These are phyloP conservation scores for Habropoda laboriosa DNA, from an alignment of 1,140 invertebrate genomes.

Conservation along the genomic window DNA sequence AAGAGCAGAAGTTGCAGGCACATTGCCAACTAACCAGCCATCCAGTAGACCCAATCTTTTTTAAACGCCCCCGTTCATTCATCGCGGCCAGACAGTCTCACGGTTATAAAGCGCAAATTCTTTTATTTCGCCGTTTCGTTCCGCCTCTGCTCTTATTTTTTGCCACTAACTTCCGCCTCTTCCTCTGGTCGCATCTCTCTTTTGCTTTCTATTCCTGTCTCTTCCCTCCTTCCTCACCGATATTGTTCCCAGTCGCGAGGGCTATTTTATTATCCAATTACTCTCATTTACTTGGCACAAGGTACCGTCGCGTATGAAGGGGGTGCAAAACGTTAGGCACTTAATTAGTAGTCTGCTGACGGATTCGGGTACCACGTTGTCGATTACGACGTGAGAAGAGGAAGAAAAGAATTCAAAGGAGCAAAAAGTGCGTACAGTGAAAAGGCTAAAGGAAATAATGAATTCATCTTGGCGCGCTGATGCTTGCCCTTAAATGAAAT, in stretches of 20 bases:
- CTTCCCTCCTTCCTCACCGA: constrained; percentile 30
- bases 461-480: neutral
- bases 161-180: constrained; percentile 44
- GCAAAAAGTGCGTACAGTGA: neutral
- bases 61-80: constrained; percentile 70
- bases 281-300: constrained; percentile 63
- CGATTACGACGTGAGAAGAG: neutral
- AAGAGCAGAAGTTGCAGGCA: constrained; percentile 55
- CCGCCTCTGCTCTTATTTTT: constrained; percentile 63
- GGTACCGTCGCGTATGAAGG: constrained; percentile 9
- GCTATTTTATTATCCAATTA: constrained; percentile 67
- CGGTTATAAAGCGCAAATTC: constrained; percentile 73
- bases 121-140: constrained; percentile 69
- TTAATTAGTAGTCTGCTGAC: constrained; percentile 59
- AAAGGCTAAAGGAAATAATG: constrained; percentile 9
- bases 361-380: constrained; percentile 29
- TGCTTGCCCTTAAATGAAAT: neutral
- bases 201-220: neutral
- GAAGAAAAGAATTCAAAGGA: neutral
- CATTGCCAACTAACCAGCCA: constrained; percentile 58
- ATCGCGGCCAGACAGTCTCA: constrained; percentile 72
- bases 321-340: constrained; percentile 43
- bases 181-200: constrained; percentile 8
- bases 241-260: constrained; percentile 55
- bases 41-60: constrained; percentile 68